phyloP scores from a whole-genome alignment of 2,113 vertebrate species.

The Bubalus kerabau region DNA sequence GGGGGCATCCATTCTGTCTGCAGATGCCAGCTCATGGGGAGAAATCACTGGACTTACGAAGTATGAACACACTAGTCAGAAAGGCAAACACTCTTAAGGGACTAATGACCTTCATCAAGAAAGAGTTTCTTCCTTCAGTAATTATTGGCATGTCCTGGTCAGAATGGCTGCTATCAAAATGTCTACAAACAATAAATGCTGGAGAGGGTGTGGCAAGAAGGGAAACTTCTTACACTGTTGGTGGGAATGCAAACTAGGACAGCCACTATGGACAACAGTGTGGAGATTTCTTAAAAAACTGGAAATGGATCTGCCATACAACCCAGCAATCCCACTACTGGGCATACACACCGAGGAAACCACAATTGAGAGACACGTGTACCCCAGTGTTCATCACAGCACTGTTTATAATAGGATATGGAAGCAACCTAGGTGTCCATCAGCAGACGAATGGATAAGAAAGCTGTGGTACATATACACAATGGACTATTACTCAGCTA shows the following conservation, averaged over 20 bases:
- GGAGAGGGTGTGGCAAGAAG: background rate
- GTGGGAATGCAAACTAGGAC: background rate
- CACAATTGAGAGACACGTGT: background rate
- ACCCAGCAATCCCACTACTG: background rate
- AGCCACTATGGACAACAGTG: background rate
- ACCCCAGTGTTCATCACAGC: fast-evolving
- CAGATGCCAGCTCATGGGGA: background rate
- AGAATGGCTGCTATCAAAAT: background rate
- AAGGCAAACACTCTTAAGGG: background rate
- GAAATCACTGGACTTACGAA: background rate
- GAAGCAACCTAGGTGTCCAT: background rate
- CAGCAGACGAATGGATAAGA: background rate
- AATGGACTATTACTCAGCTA: background rate
- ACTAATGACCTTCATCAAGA: background rate
- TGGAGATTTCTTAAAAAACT: background rate
- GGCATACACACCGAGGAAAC: background rate
- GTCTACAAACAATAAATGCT: background rate
- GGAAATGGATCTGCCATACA: fast-evolving
- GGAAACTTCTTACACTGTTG: background rate
- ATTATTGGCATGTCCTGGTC: background rate
- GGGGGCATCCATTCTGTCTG: background rate
- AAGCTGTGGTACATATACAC: background rate
- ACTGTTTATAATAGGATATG: background rate
- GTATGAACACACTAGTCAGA: background rate
- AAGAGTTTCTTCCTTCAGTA: background rate